Base-by-base conservation (phyloP, 2,888 invertebrate genomes). In the Leistus spinibarbis region DNA sequence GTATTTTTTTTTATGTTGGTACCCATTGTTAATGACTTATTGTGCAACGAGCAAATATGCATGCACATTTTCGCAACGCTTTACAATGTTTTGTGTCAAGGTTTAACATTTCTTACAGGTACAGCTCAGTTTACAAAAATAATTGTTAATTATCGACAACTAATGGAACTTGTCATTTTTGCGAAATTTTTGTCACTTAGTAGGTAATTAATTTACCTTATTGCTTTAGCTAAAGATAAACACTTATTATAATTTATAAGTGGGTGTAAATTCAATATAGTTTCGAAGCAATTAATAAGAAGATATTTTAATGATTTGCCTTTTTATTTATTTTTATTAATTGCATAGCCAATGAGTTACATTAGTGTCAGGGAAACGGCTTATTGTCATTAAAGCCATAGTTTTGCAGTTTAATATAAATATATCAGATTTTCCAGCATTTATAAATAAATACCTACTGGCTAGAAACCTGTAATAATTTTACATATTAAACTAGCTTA, bases 61-160 rank as follows among this genome's bases (percentile, higher is more conserved):
- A 70, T 54, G 54, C 19, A 54, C 13, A 27, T 70, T 70, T 70
- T 70, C 66, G 70, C 70, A 70, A 70, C 22, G 40, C 13, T 16
- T 53, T 57, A 17, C 63, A 54, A 23, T 53, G 40, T 54, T 62
- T 56, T 62, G 19, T 70, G 70, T 63, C 70, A 70, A 70, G 70
- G 70, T 63, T 53, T 22, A 9, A 13, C 16, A 63, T 19, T 40
- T 40, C 40, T 40, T 40, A 40, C 13, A 40, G 63, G 53, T 57
- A 69, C 24, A 19, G 63, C 2, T 62, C n/a, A 62, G 54, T 69
- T 70, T 62, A 17, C 63, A 70, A 70, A 63, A 63, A 57, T 19
- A n/a, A 57, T 19, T 57, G 16, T 57, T 19, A 19, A 19, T 19
- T 16, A 19, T 57, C 19, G 57, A 57, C 19, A 40, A 40, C 40